Conservation (phyloP, 64 coral and sea anemone species). For the Pocillopora verrucosa region DNA sequence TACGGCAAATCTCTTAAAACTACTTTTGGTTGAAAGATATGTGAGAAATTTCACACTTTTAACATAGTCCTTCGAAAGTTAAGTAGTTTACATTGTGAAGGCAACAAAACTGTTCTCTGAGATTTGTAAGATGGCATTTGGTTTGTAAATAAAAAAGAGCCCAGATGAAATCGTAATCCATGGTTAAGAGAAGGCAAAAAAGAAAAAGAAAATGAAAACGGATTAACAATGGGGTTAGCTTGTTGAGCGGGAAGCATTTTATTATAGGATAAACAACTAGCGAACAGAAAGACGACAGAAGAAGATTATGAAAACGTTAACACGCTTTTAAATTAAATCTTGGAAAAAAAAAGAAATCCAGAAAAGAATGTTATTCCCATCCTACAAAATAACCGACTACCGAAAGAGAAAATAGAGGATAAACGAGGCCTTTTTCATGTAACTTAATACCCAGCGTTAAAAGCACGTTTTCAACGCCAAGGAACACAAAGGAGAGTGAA, state of each 20-base stretch:
- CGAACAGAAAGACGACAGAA: not conserved
- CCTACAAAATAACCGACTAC: conserved; percentile 24
- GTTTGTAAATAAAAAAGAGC: not conserved
- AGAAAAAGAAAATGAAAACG: not conserved
- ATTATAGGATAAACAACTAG: not conserved
- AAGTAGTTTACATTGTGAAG: not conserved
- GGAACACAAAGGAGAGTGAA: conserved; percentile 41
- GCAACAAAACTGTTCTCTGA: not conserved
- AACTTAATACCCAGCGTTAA: conserved; percentile 43
- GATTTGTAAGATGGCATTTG: not conserved
- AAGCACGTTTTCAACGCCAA: conserved; percentile 45
- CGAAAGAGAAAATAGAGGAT: conserved; percentile 9
- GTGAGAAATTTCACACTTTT: not conserved
- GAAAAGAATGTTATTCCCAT: conserved; percentile 29
- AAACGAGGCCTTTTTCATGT: conserved; percentile 23
- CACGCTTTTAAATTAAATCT: conserved; percentile 38
- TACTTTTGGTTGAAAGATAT: not conserved
- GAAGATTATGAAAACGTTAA: conserved; percentile 38
- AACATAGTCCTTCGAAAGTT: not conserved
- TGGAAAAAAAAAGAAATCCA: conserved; percentile 6
- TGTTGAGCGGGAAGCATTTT: conserved; percentile 24
- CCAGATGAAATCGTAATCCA: conserved; percentile 2
- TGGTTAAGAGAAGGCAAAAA: conserved; percentile 7
- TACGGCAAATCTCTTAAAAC: not conserved
- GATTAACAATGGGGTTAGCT: not conserved